Base-by-base conservation (phyloP, 2,113 vertebrate genomes). In the Brachyistius frenatus region DNA sequence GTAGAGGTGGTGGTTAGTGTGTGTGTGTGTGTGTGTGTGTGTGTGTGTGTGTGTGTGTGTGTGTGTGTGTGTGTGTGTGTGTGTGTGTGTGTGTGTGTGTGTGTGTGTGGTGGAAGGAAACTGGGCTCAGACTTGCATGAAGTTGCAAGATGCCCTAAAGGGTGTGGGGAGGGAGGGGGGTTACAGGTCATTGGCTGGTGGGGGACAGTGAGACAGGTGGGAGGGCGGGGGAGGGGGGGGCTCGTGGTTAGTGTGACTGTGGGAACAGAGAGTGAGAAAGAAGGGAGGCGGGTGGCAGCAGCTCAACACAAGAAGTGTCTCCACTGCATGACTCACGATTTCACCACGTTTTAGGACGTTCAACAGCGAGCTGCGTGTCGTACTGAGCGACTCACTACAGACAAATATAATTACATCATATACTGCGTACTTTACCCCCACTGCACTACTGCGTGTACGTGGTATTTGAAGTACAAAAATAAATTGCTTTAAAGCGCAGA, bases 301-400 rank as follows among this genome's bases (percentile, higher is more conserved):
- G 23, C 32, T 63, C 76, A 84, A 80, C 86, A 66, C 85, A 78
- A 81, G 68, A 39, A 55, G 46, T 0, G 57, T 85, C 87, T 81
- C 87, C 89, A 85, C 56, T 80, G 72, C 30, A 32, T 92, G 84
- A 92, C 76, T 92, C 88, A 91, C 58, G 60, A 74, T 81, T 71
- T 76, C n/a, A 76, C 36, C 47, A 15, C 9, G 46, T 68, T 66
- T 78, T 30, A 65, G 30, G 41, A 49, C 30, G 7, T 15, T 14
- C 30, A 57, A 30, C 2, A 1, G 33, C 56, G 39, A 31, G 16
- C 52, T 49, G 15, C 52, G 35, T 15, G 44, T 65, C 33, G 47
- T 8, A 32, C 46, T 56, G 39, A 58, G 16, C 60, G 6, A 74
- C 9, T 9, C 5, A 10, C 46, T 44, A n/a, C 54, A 66, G 2